Evolutionary conservation across 2,888 invertebrate species (phyloP).

Genomic region (Alsophila aescularia): DNA sequence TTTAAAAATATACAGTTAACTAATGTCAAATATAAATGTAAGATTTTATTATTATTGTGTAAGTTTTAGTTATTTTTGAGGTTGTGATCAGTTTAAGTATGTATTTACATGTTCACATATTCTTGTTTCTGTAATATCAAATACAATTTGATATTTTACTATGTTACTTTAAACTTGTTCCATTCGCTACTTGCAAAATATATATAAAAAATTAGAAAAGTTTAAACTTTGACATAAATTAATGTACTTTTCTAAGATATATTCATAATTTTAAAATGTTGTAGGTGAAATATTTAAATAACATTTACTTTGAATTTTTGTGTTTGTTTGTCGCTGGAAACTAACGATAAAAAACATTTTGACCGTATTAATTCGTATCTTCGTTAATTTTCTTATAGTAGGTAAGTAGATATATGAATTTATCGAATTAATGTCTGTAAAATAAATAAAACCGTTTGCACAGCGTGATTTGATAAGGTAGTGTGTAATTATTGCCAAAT

Average conservation of each 20-base stretch:
- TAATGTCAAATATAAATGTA: slow-evolving; percentile 29
- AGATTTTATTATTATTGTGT: slow-evolving; percentile 14
- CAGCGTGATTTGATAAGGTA: slow-evolving; percentile 79
- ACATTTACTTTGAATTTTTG: too few species aligned
- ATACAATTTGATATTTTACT: too few species aligned
- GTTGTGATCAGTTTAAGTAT: slow-evolving; percentile 57
- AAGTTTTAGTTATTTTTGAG: slow-evolving; percentile 58
- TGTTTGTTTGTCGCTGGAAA: not conserved
- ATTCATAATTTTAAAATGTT: too few species aligned
- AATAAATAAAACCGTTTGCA: slow-evolving; percentile 55
- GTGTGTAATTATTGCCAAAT: slow-evolving; percentile 56
- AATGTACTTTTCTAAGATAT: too few species aligned
- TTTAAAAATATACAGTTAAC: slow-evolving; percentile 27
- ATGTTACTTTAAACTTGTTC: too few species aligned
- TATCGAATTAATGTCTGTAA: slow-evolving; percentile 40
- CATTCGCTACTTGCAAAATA: too few species aligned
- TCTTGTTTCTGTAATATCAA: too few species aligned
- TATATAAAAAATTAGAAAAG: too few species aligned
- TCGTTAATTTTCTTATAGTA: not conserved
- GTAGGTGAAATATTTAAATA: too few species aligned
- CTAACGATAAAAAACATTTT: too few species aligned
- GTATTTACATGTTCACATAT: slow-evolving; percentile 10
- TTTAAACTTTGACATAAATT: too few species aligned
- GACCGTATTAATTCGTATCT: too few species aligned
- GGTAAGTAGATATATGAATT: slow-evolving; percentile 15